Percentiles rank a stretch among this genome's conserved stretches.
These are phyloP conservation scores for Lophura nycthemera DNA, from an alignment of 2,113 vertebrate species.

Conservation along the genomic window DNA sequence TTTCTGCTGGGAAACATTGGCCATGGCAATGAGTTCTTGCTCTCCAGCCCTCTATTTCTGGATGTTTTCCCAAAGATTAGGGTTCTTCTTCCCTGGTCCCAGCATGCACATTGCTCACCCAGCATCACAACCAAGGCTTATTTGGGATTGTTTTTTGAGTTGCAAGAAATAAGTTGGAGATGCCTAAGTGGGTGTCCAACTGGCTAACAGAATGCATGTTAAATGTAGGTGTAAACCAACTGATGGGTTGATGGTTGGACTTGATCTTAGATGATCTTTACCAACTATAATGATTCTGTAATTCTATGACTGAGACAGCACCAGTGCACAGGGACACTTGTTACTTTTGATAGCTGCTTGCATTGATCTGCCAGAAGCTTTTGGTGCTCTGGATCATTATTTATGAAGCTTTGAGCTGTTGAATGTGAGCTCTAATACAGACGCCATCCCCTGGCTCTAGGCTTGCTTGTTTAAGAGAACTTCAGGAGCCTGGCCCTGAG, in stretches of 20 bases:
- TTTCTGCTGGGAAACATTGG: neutral
- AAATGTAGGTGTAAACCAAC: neutral
- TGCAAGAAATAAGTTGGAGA: neutral
- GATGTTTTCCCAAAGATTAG: neutral
- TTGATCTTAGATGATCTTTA: neutral
- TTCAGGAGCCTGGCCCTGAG: neutral
- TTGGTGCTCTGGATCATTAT: conserved; percentile 18
- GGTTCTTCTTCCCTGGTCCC: neutral
- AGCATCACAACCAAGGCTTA: fast-evolving
- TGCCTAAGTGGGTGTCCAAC: neutral
- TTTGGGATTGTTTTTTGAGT: neutral
- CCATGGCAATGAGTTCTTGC: neutral
- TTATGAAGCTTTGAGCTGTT: neutral
- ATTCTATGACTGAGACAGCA: neutral
- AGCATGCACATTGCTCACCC: neutral
- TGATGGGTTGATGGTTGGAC: neutral
- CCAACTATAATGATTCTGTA: too few species aligned
- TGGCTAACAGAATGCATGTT: neutral
- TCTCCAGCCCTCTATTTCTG: neutral
- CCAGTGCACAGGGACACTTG: neutral
- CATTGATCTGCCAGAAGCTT: conserved; percentile 53
- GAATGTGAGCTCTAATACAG: conserved; percentile 29
- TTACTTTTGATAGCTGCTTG: neutral
- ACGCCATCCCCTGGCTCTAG: conserved; percentile 41
- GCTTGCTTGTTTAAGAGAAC: neutral